Evolutionary conservation across 2,797 vertebrate genomes (phyloP).

Genomic region (Chelidonichthys spinosus): DNA sequence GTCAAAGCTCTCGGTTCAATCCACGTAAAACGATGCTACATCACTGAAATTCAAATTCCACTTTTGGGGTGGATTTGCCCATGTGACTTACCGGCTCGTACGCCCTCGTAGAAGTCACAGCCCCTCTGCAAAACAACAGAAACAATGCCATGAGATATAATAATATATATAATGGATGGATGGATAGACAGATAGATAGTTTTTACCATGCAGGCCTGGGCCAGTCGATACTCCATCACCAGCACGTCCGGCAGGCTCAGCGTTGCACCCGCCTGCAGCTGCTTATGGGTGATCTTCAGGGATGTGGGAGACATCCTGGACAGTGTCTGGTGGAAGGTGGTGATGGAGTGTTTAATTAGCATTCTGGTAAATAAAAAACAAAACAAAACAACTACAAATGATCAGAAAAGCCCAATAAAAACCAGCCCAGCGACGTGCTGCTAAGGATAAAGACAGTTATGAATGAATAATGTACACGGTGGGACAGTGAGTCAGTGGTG

Average conservation of each 20-base stretch:
- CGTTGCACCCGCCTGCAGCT: constrained; percentile 87
- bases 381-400: background rate
- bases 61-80: background rate
- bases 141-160: constrained; percentile 8
- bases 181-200: background rate
- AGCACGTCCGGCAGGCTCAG: constrained; percentile 91
- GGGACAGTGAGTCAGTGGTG: constrained; percentile 21
- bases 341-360: background rate
- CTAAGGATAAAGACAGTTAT: constrained; percentile 4
- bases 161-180: no score
- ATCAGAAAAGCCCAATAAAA: background rate
- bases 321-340: constrained; percentile 80
- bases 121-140: constrained; percentile 69
- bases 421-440: background rate
- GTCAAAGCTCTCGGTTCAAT: background rate
- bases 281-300: constrained; percentile 91
- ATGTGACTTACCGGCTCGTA: constrained; percentile 74
- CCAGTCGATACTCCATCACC: constrained; percentile 95
- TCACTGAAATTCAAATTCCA: background rate
- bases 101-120: constrained; percentile 78
- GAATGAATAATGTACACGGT: constrained; percentile 20
- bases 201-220: constrained; percentile 92
- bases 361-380: background rate
- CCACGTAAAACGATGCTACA: background rate
- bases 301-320: constrained; percentile 96